Evolutionary conservation across 2,113 vertebrate species (phyloP).

Genomic region (Noturus placidus): DNA sequence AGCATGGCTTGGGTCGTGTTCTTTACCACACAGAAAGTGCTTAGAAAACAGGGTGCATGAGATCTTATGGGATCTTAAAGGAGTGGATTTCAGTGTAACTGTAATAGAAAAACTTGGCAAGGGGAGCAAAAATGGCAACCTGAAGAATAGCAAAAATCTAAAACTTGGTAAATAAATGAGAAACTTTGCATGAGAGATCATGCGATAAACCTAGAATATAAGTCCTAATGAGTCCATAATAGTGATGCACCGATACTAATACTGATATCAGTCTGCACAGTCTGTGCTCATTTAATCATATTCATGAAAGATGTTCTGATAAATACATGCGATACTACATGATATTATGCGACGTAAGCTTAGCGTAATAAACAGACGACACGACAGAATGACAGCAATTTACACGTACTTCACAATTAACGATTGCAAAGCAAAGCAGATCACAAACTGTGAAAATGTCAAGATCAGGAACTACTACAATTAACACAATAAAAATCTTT

Average conservation of each 20-base stretch:
- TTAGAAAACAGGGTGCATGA: not conserved
- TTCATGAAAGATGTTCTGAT: not conserved
- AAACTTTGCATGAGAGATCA: not conserved
- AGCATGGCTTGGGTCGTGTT: not conserved
- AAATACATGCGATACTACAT: no score
- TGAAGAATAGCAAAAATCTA: not conserved
- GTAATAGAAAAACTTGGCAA: not conserved
- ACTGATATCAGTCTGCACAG: not conserved
- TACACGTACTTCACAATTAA: not conserved
- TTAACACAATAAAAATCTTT: not conserved
- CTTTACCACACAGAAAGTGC: not conserved
- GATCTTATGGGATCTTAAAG: not conserved
- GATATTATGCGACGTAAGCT: not conserved
- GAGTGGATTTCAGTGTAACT: not conserved
- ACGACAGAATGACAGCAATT: not conserved
- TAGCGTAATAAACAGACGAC: not conserved
- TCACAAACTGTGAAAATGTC: no score
- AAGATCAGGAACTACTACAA: not conserved
- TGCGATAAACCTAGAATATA: not conserved
- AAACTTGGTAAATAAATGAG: not conserved
- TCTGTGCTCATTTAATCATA: not conserved
- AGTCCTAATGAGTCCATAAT: not conserved
- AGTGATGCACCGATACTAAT: not conserved
- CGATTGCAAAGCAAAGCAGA: not conserved
- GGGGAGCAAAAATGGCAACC: not conserved